Base-by-base conservation (phyloP, 2,888 invertebrate species). In the Drosophila mimetica region DNA sequence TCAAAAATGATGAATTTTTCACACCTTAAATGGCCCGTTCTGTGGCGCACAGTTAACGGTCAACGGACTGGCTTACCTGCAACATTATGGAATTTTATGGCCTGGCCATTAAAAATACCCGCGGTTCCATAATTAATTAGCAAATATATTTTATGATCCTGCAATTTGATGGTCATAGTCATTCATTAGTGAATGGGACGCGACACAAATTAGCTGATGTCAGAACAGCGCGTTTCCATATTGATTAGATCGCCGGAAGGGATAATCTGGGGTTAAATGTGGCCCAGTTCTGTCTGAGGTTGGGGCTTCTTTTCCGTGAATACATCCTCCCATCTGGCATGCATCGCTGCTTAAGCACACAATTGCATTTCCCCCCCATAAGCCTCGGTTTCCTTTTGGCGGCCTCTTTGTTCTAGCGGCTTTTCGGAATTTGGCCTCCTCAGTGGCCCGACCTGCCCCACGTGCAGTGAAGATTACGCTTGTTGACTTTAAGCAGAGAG, bases 61-160 rank as follows among this genome's bases (percentile, higher is more conserved):
- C 46, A 48, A 50, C 60, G 41, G 46, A 48, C 61, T 42, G 54
- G 32, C 59, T 50, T 58, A 61, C 60, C 78, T 78, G 69, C 55
- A 66, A 18, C 51, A 66, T 58, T 47, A 82, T 83, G 65, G 65
- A 55, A 64, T 70, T 77, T 80, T 71, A 80, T 80, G 66, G 63
- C 6, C 50, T 8, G 42, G 37, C 59, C 70, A 76, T 76, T 76
- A 80, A 80, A 69, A 58, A 63, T 50, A 14, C 66, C 52, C 46
- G 63, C 55, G 47, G 60, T 53, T 50, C 50, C 66, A 86, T 82
- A 82, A 82, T 75, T 75, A 82, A 82, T 80, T 80, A 79, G 73
- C 55, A 54, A 79, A 82, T 76, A 61, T 76, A 61, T 59, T 52
- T 69, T 52, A 59, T 75, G 60, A 58, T 71, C 66, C 79, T 72